These are phyloP conservation scores for Lanius ludovicianus DNA, from an alignment of 2,113 vertebrate species.

Conservation along the genomic window DNA sequence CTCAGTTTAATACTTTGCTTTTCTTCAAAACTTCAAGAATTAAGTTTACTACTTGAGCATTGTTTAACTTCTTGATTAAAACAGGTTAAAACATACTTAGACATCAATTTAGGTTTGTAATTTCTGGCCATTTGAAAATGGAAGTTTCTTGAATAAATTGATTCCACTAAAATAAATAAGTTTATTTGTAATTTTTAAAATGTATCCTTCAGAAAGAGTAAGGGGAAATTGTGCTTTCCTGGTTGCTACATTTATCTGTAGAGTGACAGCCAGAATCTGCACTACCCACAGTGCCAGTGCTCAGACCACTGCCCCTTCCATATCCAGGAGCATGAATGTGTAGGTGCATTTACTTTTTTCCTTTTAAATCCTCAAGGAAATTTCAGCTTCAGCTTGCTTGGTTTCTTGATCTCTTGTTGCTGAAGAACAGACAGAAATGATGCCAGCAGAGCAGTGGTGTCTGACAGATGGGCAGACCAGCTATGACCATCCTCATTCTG, in stretches of 20 bases:
- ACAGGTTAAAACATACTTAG: not conserved
- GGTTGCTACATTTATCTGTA: not conserved
- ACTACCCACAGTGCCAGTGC: not conserved
- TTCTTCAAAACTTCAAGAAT: not conserved
- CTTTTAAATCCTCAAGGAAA: not conserved
- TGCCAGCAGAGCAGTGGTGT: not conserved
- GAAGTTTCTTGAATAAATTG: not conserved
- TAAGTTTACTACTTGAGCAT: not conserved
- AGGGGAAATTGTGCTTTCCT: not conserved
- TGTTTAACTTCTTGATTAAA: not conserved
- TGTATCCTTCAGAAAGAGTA: not conserved
- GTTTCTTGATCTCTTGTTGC: not conserved
- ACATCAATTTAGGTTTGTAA: not conserved
- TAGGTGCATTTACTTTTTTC: not conserved
- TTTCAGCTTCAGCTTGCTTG: not conserved
- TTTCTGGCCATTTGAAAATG: not conserved
- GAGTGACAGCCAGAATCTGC: not conserved
- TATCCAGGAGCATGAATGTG: not conserved
- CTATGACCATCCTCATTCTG: not conserved
- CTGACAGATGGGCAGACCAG: not conserved
- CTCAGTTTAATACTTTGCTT: not conserved
- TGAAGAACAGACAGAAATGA: not conserved
- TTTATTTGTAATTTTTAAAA: not conserved
- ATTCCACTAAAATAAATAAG: not conserved
- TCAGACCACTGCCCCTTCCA: not conserved